phyloP scores from a whole-genome alignment of 2,888 invertebrate genomes.

The Siphonodentalium dalli region DNA sequence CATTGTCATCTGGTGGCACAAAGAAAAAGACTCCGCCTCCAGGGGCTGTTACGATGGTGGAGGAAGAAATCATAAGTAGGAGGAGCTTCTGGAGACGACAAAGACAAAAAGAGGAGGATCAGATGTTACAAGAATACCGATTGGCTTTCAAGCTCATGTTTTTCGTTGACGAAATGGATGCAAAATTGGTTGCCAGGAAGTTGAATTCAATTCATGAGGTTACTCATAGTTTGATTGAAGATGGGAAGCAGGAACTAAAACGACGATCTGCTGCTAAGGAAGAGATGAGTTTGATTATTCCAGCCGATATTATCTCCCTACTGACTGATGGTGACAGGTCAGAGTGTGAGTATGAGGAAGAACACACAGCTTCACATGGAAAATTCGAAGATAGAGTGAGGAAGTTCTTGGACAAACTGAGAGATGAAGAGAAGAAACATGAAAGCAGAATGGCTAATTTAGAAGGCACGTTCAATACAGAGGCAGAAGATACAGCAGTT shows the following conservation, averaged over 20 bases:
- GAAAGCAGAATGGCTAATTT: conserved; percentile 48
- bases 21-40: conserved; percentile 55
- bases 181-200: conserved; percentile 33
- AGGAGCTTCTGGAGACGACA: conserved; percentile 59
- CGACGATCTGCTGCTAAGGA: conserved; percentile 53
- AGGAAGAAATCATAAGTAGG: conserved; percentile 57
- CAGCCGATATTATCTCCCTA: conserved; percentile 53
- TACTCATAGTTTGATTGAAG: conserved; percentile 45
- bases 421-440: conserved; percentile 54
- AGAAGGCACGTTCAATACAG: conserved; percentile 55
- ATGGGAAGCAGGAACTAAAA: conserved; percentile 51
- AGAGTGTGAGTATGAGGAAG: conserved; percentile 48
- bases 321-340: conserved; percentile 49
- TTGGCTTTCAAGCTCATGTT: conserved; percentile 45
- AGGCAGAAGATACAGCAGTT: conserved; percentile 46
- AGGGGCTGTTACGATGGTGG: conserved; percentile 54
- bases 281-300: conserved; percentile 50
- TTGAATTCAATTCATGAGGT: conserved; percentile 41
- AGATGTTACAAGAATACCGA: conserved; percentile 46
- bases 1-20: conserved; percentile 51
- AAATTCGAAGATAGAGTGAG: conserved; percentile 49
- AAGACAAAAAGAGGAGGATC: conserved; percentile 49
- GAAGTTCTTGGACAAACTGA: conserved; percentile 55
- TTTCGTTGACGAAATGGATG: conserved; percentile 43
- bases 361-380: conserved; percentile 47